phyloP scores from a whole-genome alignment of 2,113 vertebrate genomes.

The Nothobranchius kuhntae region DNA sequence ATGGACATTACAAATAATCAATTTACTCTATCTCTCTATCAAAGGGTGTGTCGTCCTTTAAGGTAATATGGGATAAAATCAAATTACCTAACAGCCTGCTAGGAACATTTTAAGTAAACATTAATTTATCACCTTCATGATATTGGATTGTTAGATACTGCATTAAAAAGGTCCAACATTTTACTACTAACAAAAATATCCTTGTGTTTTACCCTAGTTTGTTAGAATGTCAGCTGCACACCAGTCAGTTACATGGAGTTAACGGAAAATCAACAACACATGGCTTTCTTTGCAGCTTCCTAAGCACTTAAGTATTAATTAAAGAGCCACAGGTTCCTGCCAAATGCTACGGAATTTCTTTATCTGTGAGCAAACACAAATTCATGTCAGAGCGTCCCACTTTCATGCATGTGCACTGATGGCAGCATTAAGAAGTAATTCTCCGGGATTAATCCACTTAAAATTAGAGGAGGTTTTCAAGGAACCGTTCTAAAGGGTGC shows the following conservation, averaged over 20 bases:
- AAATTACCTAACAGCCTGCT: no score
- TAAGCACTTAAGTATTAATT: slow-evolving; percentile 50
- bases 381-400: slow-evolving; percentile 43
- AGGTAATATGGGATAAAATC: no score
- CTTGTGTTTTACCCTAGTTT: background rate
- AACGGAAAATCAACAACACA: slow-evolving; percentile 33
- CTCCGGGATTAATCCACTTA: slow-evolving; percentile 53
- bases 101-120: no score
- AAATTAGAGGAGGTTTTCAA: slow-evolving; percentile 45
- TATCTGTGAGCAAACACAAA: slow-evolving; percentile 37
- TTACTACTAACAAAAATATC: background rate
- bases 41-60: no score
- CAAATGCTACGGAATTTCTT: slow-evolving; percentile 47
- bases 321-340: slow-evolving; percentile 23
- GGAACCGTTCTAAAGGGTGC: slow-evolving; percentile 41
- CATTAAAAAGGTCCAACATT: no score
- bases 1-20: no score
- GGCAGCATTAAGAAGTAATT: slow-evolving; percentile 54
- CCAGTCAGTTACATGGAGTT: slow-evolving; percentile 7
- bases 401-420: slow-evolving; percentile 51
- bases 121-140: no score
- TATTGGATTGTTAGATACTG: no score
- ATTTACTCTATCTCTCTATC: no score
- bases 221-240: slow-evolving; percentile 24
- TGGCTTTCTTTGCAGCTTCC: slow-evolving; percentile 29